Evolutionary conservation across 2,888 invertebrate genomes (phyloP), one percentile per base, ranked within the genome.

Genomic region (Chalcosyrphus nemorum): DNA sequence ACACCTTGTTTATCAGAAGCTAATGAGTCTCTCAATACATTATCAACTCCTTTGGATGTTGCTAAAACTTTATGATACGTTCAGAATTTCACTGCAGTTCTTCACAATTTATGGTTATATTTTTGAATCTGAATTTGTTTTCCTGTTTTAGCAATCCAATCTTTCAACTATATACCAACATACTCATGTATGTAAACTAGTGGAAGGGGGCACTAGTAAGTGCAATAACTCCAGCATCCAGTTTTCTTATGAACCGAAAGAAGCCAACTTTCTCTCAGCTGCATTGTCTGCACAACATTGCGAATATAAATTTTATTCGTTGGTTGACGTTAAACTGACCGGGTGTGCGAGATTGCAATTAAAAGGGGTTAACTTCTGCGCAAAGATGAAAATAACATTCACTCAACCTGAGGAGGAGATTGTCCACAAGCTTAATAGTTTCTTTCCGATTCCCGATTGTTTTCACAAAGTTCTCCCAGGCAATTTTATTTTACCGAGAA

Each of bases 391-490:
- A 78, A 87, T 90, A 9, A 87, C 87, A 38, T 95, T 94, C 90
- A 92, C 93, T 11, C 93, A 94, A 78, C 88, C 95, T 38, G 94
- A 94, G 57, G 93, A 93, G n/a, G 93, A 93, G 66, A 91, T 93
- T 0, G 93, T 93, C 0, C 92, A 92, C 27, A 92, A 93, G 87
- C 91, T 96, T 76, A 95, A 96, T 87, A 92, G 93, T 59, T 93
- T 95, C 91, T 96, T 95, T 86, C 94, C 94, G 9, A 93, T 93
- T 43, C 93, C 94, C 87, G 93, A 94, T 88, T 94, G 95, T 85
- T 94, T 96, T 90, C 92, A 95, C 27, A 94, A 95, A 89, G 95
- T 95, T 13, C 93, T 95, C 88, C 96, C 96, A 0, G 95, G 96
- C 0, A 92, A 93, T 68, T 94, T 95, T 81, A 92, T 96, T 17